Evolutionary conservation across 1,140 invertebrate species (phyloP).

Genomic region (Heliothis virescens): DNA sequence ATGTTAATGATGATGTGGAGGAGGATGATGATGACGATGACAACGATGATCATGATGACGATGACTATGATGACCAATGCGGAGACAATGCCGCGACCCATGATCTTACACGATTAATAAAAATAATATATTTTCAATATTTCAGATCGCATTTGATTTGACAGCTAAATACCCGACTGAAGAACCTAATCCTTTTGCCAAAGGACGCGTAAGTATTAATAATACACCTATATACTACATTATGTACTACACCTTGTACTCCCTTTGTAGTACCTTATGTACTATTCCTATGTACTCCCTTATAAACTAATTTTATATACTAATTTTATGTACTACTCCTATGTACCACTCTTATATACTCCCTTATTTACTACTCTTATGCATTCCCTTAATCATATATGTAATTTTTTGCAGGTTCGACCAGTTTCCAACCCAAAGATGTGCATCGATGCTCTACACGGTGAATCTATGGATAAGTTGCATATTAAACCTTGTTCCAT

Average conservation of each 20-base stretch:
- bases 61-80: too few species aligned
- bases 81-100: too few species aligned
- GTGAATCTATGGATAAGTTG: conserved; percentile 80
- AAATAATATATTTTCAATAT: conserved; percentile 17
- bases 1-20: too few species aligned
- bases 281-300: too few species aligned
- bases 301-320: too few species aligned
- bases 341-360: too few species aligned
- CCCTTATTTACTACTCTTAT: background rate
- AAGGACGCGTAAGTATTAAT: conserved; percentile 89
- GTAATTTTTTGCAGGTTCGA: conserved; percentile 57
- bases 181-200: conserved; percentile 95
- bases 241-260: conserved; percentile 37
- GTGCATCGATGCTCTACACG: conserved; percentile 77
- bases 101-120: too few species aligned
- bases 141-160: conserved; percentile 95
- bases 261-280: too few species aligned
- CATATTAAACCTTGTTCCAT: conserved; percentile 81
- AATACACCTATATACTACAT: conserved; percentile 2
- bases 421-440: conserved; percentile 87
- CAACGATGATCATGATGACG: too few species aligned
- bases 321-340: conserved; percentile 33
- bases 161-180: conserved; percentile 95
- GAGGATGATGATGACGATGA: too few species aligned
- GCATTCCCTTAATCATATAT: background rate